These are phyloP conservation scores for Leptonema lineaticorne DNA, from an alignment of 1,140 invertebrate species.

Conservation along the genomic window DNA sequence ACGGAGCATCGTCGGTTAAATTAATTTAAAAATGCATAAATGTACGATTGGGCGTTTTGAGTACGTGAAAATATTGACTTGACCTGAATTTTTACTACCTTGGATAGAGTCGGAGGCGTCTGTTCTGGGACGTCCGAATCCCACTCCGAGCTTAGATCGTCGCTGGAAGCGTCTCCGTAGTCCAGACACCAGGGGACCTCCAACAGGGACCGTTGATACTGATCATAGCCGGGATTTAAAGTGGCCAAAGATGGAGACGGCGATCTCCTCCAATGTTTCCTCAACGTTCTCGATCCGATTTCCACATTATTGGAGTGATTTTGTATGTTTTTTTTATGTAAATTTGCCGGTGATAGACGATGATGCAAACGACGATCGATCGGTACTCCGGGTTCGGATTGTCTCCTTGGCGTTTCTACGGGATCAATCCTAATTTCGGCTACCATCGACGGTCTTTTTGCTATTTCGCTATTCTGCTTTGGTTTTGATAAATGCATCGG, in stretches of 20 bases:
- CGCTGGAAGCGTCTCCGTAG: slow-evolving; percentile 81
- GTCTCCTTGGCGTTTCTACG: slow-evolving; percentile 22
- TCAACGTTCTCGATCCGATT: slow-evolving; percentile 40
- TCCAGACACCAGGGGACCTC: slow-evolving; percentile 72
- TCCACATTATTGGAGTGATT: slow-evolving; percentile 42
- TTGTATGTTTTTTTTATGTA: slow-evolving; percentile 8
- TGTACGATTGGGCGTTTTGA: too few relatives aligned
- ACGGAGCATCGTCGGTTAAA: too few relatives aligned
- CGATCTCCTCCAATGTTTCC: slow-evolving; percentile 48
- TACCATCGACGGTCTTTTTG: slow-evolving; percentile 23
- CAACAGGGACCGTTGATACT: slow-evolving; percentile 73
- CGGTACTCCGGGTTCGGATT: slow-evolving; percentile 32
- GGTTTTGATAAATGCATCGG: slow-evolving; percentile 13
- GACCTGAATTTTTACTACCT: slow-evolving; percentile 37
- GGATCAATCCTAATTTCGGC: slow-evolving; percentile 31
- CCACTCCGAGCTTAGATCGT: slow-evolving; percentile 88
- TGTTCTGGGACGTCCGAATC: slow-evolving; percentile 74
- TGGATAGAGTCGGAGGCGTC: slow-evolving; percentile 47
- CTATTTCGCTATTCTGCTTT: not conserved
- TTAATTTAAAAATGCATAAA: too few relatives aligned
- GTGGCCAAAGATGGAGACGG: slow-evolving; percentile 52
- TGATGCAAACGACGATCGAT: slow-evolving; percentile 7
- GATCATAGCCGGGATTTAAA: slow-evolving; percentile 69
- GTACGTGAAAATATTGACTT: too few relatives aligned
- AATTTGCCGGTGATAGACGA: slow-evolving; percentile 20